Conservation (phyloP, 2,113 vertebrate genomes). For the Ceyx margarethae region DNA sequence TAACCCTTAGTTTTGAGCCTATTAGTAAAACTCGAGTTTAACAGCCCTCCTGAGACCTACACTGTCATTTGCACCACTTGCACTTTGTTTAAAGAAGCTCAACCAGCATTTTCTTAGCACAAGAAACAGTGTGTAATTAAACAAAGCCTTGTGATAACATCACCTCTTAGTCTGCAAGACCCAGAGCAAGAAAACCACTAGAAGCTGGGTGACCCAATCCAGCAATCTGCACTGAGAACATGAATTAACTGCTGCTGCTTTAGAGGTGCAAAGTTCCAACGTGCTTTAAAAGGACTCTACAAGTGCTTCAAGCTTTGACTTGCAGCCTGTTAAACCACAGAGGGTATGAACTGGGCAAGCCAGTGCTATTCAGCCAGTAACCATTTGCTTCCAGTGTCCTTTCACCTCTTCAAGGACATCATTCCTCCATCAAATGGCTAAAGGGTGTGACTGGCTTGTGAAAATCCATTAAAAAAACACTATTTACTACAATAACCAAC, state of each 20-base stretch:
- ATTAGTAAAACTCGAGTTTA: neutral
- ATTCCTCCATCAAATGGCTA: neutral
- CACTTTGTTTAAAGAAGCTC: neutral
- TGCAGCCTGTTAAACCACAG: neutral
- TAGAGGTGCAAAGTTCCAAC: neutral
- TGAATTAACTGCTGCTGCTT: neutral
- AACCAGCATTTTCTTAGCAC: neutral
- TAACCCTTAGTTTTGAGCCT: neutral
- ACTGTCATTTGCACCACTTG: neutral
- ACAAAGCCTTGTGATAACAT: neutral
- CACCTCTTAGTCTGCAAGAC: neutral
- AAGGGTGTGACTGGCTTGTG: accelerated
- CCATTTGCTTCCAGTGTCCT: neutral
- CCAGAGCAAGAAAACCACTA: neutral
- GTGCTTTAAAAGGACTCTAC: neutral
- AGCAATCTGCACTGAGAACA: neutral
- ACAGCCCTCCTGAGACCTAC: neutral
- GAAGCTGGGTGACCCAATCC: neutral
- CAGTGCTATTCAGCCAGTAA: accelerated
- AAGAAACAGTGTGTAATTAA: neutral
- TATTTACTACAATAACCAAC: neutral
- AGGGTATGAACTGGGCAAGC: neutral
- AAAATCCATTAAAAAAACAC: neutral
- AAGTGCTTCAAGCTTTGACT: neutral
- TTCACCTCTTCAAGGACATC: neutral